phyloP scores from a whole-genome alignment of 2,888 invertebrate species.

The Plebejus argus region DNA sequence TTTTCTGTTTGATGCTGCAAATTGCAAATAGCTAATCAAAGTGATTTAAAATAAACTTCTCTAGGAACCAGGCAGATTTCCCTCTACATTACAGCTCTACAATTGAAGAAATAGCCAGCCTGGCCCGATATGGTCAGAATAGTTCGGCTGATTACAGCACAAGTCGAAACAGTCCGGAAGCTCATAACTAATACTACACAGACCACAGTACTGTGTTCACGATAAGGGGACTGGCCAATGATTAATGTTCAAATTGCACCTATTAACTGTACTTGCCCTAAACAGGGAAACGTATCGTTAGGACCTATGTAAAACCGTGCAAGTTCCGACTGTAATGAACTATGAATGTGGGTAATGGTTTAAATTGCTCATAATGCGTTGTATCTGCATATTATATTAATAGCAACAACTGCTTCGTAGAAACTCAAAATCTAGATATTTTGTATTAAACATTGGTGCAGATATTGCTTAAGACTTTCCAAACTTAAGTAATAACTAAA shows the following conservation, averaged over 20 bases:
- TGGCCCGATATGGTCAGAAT: neutral
- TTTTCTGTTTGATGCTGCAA: too few species aligned
- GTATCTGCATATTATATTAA: neutral
- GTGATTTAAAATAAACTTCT: neutral
- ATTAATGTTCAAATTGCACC: slow-evolving; percentile 54
- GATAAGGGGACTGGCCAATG: slow-evolving; percentile 61
- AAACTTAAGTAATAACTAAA: too few species aligned
- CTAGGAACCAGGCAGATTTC: neutral
- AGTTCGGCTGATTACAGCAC: slow-evolving; percentile 1
- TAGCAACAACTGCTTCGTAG: neutral
- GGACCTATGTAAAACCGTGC: slow-evolving; percentile 25
- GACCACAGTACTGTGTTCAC: slow-evolving; percentile 51
- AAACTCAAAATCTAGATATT: too few species aligned
- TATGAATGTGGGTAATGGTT: neutral
- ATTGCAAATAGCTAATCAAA: too few species aligned
- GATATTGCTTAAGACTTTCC: too few species aligned
- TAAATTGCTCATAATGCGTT: neutral
- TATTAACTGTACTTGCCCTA: slow-evolving; percentile 56
- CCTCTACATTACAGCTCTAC: slow-evolving; percentile 1
- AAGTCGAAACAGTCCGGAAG: slow-evolving; percentile 46
- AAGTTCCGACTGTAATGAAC: neutral
- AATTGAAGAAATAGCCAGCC: slow-evolving; percentile 4
- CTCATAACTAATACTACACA: slow-evolving; percentile 64
- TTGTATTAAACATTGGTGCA: too few species aligned
- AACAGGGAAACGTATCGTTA: slow-evolving; percentile 53